Evolutionary conservation across 2,888 invertebrate species (phyloP).

Genomic region (Caradrina kadenii): DNA sequence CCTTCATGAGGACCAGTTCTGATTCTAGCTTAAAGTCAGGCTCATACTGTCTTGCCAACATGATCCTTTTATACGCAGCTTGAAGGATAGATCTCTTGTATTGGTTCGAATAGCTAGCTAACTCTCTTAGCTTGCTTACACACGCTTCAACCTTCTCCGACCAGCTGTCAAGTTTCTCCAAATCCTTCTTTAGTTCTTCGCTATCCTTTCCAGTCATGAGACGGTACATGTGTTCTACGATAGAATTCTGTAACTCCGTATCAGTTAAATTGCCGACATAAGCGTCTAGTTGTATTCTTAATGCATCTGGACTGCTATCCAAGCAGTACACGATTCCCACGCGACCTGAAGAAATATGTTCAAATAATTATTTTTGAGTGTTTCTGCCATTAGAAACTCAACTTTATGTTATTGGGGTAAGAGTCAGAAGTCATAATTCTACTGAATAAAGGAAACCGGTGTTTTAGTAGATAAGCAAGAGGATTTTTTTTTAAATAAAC

Average conservation of each 20-base stretch:
- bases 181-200: conserved; percentile 54
- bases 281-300: conserved; percentile 66
- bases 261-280: conserved; percentile 53
- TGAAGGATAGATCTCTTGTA: conserved; percentile 67
- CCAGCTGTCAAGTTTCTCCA: conserved; percentile 62
- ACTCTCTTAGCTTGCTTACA: conserved; percentile 57
- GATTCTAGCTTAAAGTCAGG: conserved; percentile 72
- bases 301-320: conserved; percentile 76
- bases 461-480: conserved; percentile 47
- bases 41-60: conserved; percentile 68
- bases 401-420: background rate
- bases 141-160: conserved; percentile 65
- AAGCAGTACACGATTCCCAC: conserved; percentile 74
- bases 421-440: background rate
- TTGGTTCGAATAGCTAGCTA: conserved; percentile 66
- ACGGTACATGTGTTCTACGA: conserved; percentile 68
- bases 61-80: conserved; percentile 69
- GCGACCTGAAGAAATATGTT: conserved; percentile 66
- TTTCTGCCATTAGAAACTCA: conserved; percentile 9
- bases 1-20: conserved; percentile 73
- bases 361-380: conserved; percentile 25
- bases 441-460: conserved; percentile 13
- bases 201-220: conserved; percentile 63
- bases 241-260: conserved; percentile 65
- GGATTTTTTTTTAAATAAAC: conserved; percentile 48